Percentiles rank a stretch among this genome's conserved stretches.
phyloP scores from a whole-genome alignment of 2,113 vertebrate genomes.

The Pomatostomus ruficeps region DNA sequence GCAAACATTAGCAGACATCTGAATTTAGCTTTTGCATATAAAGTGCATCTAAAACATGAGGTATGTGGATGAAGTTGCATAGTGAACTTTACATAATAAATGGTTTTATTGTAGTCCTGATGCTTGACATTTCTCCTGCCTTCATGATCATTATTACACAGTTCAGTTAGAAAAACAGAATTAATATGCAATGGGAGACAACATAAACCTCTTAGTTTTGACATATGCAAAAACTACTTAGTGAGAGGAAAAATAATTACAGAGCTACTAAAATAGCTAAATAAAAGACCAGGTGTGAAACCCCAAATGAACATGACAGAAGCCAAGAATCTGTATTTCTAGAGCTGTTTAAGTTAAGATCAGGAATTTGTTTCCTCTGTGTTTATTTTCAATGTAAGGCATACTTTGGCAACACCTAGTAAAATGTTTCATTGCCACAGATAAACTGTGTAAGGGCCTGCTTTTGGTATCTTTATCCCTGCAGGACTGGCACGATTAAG shows the following conservation, averaged over 20 bases:
- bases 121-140: not conserved
- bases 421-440: not conserved
- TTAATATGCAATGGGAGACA: not conserved
- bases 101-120: not conserved
- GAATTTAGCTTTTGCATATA: not conserved
- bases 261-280: not conserved
- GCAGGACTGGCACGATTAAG: not conserved
- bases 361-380: not conserved
- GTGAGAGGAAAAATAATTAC: not conserved
- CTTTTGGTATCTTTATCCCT: not conserved
- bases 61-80: not conserved
- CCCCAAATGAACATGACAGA: not conserved
- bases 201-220: not conserved
- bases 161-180: not conserved
- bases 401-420: not conserved
- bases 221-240: not conserved
- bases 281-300: not conserved
- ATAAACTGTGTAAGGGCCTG: not conserved
- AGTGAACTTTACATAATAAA: not conserved
- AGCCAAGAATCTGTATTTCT: not conserved
- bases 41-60: conserved; percentile 50
- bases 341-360: not conserved
- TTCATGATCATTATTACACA: not conserved
- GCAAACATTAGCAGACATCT: not conserved
- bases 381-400: not conserved